A percentile compares a stretch with the other conserved stretches of the same genome.
Conservation (phyloP, 1,140 invertebrate genomes). For the Xylocopa sonorina region DNA sequence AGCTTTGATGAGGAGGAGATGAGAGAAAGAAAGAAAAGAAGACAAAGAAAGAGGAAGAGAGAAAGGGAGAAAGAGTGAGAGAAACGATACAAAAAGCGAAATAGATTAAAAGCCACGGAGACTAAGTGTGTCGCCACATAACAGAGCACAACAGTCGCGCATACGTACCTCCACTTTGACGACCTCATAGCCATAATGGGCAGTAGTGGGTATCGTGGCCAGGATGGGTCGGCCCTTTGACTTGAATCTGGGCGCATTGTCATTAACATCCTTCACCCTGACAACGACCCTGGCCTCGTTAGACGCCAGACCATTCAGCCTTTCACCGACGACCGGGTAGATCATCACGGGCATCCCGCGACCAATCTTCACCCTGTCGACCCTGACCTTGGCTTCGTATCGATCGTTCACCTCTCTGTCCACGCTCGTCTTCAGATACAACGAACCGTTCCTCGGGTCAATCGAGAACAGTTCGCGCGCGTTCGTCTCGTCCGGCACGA, state of each 20-base stretch:
- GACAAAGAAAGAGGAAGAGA: not conserved
- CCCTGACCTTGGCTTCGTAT: constrained; percentile 87
- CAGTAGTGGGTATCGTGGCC: constrained; percentile 89
- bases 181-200: constrained; percentile 90
- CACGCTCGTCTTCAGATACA: constrained; percentile 86
- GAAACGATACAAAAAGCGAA: constrained; percentile 29
- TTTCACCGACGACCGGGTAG: constrained; percentile 87
- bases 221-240: constrained; percentile 88
- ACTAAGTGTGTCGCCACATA: too few species aligned
- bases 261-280: constrained; percentile 90
- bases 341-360: constrained; percentile 87
- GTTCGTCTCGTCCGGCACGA: constrained; percentile 83
- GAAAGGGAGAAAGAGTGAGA: not conserved
- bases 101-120: constrained; percentile 39
- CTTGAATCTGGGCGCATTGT: constrained; percentile 90
- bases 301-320: constrained; percentile 84
- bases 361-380: constrained; percentile 85
- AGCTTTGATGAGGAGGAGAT: too few species aligned
- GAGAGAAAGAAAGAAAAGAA: not conserved
- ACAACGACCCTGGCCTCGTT: constrained; percentile 88
- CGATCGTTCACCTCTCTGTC: constrained; percentile 86
- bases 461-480: constrained; percentile 85
- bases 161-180: constrained; percentile 84
- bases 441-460: constrained; percentile 87
- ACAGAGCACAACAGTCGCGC: not conserved